A percentile compares a stretch with the other conserved stretches of the same genome.
phyloP scores from a whole-genome alignment of 2,113 vertebrate species.

The Eolophus roseicapilla region DNA sequence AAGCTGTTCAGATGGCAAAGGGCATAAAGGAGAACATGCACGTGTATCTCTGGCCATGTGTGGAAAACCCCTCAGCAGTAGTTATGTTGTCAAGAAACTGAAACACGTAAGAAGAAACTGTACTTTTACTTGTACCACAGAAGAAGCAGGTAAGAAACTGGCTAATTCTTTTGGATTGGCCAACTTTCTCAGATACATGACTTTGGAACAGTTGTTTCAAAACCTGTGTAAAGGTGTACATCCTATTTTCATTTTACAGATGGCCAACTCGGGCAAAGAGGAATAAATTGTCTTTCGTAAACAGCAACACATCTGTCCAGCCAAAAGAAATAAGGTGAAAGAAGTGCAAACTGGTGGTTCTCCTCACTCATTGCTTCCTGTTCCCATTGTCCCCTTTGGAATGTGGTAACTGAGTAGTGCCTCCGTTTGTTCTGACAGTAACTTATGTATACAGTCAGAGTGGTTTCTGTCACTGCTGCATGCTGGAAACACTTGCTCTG shows the following conservation, averaged over 20 bases:
- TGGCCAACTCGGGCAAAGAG: not conserved
- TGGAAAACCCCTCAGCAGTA: not conserved
- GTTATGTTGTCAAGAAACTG: not conserved
- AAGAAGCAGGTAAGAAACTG: not conserved
- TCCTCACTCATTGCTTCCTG: not conserved
- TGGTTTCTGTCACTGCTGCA: accelerated
- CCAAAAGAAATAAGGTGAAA: not conserved
- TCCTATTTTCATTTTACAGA: not conserved
- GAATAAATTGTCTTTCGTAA: not conserved
- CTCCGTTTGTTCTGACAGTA: not conserved
- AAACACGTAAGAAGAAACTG: not conserved
- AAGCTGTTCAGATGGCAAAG: not conserved
- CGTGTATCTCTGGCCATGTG: accelerated
- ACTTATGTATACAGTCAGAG: not conserved
- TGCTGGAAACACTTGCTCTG: not conserved
- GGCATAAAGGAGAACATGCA: not conserved
- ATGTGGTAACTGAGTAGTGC: not conserved
- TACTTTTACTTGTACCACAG: not conserved
- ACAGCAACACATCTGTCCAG: not conserved
- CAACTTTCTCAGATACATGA: not conserved
- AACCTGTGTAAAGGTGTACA: not conserved
- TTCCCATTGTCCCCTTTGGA: not conserved
- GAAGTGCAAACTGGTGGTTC: not conserved
- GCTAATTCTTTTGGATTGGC: not conserved
- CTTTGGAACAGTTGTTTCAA: not conserved